Base-by-base conservation (phyloP, 2,113 vertebrate species). In the Phylloscopus trochilus region DNA sequence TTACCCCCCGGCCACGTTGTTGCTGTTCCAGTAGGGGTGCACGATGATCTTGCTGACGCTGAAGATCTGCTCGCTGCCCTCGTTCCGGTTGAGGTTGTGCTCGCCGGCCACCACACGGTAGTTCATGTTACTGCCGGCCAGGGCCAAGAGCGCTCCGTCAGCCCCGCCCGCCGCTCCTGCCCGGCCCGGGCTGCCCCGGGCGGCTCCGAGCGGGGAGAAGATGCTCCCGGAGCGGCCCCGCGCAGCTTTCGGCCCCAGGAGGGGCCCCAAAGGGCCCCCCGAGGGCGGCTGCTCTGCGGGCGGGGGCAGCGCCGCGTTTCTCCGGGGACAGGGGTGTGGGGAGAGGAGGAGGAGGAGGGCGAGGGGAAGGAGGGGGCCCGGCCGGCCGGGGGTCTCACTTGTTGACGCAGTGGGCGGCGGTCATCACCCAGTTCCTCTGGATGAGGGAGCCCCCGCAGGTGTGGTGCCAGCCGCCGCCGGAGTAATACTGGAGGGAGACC, bases 381-480 rank as follows among this genome's bases (percentile, higher is more conserved):
- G 37, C 37, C 9, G 37, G 37, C 37, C 0, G 4, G 3, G n/a
- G n/a, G n/a, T n/a, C 95, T 94, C 76, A 98, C 98, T 24, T 80
- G 74, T 97, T 97, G 13, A 98, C 98, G 27, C 99, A 99, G 89
- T 99, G 99, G 95, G 99, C 99, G 13, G 99, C 99, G 0, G 98
- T 99, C 98, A 99, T 94, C 44, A 99, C 99, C 98, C 99, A 99
- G 95, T 98, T 97, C 15, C 11, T 94, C 33, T 3, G 74, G 79
- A 99, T 96, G 96, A 99, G 98, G 85, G 98, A 98, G 70, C 99
- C 99, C 17, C 99, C 98, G 22, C 99, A 99, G 23, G 98, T 99
- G 97, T 99, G 99, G 83, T 97, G 35, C 97, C 96, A 99, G 18
- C 13, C 37, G 59, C 95, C 89, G 1, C 87, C 19, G 7, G 97